phyloP scores from a whole-genome alignment of 1,140 invertebrate species.

The Eueides isabella region DNA sequence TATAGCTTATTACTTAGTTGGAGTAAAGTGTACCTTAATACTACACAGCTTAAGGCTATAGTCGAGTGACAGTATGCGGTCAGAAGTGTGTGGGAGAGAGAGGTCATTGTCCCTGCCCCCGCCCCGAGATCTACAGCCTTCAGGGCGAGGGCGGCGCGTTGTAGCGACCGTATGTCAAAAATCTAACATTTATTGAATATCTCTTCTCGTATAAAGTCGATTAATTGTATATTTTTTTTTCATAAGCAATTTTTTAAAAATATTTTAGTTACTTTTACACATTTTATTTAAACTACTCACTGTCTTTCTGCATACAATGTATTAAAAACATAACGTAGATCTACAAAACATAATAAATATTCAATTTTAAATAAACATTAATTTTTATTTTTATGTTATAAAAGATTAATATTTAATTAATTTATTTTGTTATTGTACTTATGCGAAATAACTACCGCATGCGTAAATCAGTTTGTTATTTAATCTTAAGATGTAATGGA shows the following conservation, averaged over 20 bases:
- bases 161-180: conserved; percentile 48
- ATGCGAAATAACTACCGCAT: neutral
- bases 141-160: conserved; percentile 42
- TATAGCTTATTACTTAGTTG: conserved; percentile 48
- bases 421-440: too few relatives aligned
- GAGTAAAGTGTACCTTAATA: conserved; percentile 7
- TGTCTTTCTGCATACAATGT: too few relatives aligned
- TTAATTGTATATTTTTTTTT: neutral
- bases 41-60: conserved; percentile 52
- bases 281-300: too few relatives aligned
- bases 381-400: too few relatives aligned
- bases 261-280: too few relatives aligned
- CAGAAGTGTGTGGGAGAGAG: conserved; percentile 47
- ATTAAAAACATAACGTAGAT: too few relatives aligned
- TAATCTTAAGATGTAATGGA: conserved; percentile 10
- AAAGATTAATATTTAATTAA: too few relatives aligned
- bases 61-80: conserved; percentile 50
- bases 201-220: conserved; percentile 9
- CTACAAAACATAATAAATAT: too few relatives aligned
- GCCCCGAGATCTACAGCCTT: conserved; percentile 48
- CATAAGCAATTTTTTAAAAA: neutral
- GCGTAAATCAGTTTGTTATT: neutral
- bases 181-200: conserved; percentile 55
- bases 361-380: too few relatives aligned
- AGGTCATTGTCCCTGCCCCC: conserved; percentile 67